Conservation (phyloP, 2,888 invertebrate species). For the Dasysyrphus tricinctus region DNA sequence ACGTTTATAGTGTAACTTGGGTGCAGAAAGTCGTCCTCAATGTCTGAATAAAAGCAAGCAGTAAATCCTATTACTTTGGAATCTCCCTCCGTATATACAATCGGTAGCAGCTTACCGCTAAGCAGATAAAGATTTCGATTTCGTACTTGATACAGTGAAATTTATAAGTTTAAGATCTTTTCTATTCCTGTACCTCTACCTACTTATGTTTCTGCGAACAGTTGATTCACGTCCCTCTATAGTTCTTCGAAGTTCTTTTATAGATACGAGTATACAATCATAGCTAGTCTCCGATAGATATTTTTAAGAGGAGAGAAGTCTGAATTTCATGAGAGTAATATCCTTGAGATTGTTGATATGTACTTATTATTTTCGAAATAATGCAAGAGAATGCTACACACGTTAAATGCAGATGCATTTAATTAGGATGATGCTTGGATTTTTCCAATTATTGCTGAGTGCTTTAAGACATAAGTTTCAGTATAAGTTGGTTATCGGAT, state of each 20-base stretch:
- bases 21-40: conserved; percentile 47
- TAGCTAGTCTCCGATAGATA: neutral
- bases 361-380: conserved; percentile 17
- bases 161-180: conserved; percentile 73
- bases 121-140: conserved; percentile 75
- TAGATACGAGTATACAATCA: too few relatives aligned
- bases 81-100: conserved; percentile 47
- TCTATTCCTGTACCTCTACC: conserved; percentile 34
- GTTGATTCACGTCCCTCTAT: neutral
- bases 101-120: conserved; percentile 74
- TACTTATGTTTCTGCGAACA: conserved; percentile 10
- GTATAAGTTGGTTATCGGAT: neutral
- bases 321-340: neutral
- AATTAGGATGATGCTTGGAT: conserved; percentile 54
- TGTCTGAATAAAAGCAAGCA: conserved; percentile 18
- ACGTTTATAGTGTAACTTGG: neutral
- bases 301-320: neutral
- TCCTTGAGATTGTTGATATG: conserved; percentile 24
- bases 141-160: conserved; percentile 71
- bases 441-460: conserved; percentile 39
- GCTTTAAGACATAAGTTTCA: neutral
- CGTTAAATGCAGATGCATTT: conserved; percentile 52
- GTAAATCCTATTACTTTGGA: conserved; percentile 72
- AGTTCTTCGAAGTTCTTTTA: neutral
- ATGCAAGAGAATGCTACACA: conserved; percentile 28